Percentiles rank a stretch among this genome's conserved stretches.
Evolutionary conservation across 2,797 vertebrate genomes (phyloP).

Genomic region (Glossophaga mutica): DNA sequence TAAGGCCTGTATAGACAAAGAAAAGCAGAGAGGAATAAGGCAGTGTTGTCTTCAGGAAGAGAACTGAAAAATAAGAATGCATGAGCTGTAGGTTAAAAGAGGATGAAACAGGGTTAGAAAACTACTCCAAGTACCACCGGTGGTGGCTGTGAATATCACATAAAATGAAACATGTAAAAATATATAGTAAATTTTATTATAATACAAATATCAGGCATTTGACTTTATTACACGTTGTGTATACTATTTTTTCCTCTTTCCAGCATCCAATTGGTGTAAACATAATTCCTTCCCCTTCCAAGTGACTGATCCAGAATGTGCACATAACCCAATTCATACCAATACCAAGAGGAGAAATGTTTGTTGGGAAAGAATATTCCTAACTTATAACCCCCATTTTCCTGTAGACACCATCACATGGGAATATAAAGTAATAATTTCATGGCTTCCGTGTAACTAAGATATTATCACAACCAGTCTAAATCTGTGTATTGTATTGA

Average conservation of each 20-base stretch:
- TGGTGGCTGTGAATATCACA: not conserved
- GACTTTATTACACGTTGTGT: not conserved
- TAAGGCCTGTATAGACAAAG: not conserved
- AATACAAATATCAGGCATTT: not conserved
- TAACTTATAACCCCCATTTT: not conserved
- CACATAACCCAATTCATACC: not conserved
- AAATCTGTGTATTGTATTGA: not conserved
- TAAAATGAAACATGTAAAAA: not conserved
- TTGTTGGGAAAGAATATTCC: not conserved
- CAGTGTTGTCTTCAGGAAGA: not conserved
- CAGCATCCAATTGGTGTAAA: not conserved
- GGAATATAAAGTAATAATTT: not conserved
- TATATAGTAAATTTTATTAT: not conserved
- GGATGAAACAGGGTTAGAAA: not conserved
- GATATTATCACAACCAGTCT: not conserved
- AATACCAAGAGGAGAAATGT: not conserved
- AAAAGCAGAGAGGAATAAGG: not conserved
- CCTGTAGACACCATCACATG: not conserved
- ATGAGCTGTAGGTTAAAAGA: not conserved
- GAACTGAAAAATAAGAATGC: not conserved
- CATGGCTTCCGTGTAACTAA: not conserved
- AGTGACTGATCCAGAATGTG: not conserved
- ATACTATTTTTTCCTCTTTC: not conserved
- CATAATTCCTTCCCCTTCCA: not conserved
- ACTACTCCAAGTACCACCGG: not conserved